Evolutionary conservation across 2,888 invertebrate species (phyloP).

Genomic region (Melangyna quadrimaculata): DNA sequence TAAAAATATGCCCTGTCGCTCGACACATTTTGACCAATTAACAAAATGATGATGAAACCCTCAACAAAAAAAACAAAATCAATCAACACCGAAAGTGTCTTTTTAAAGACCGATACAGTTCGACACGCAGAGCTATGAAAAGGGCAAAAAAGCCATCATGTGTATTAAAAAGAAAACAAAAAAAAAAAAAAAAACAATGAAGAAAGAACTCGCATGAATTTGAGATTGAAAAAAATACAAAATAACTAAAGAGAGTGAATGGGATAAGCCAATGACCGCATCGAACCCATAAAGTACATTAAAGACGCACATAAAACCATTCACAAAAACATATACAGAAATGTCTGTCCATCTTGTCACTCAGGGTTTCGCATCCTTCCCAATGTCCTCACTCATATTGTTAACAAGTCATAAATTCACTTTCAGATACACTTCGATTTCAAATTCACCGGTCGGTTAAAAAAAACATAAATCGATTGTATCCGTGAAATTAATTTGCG

Average conservation of each 20-base stretch:
- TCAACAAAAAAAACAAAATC: background rate
- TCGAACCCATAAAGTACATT: background rate
- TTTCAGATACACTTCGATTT: background rate
- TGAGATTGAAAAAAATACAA: background rate
- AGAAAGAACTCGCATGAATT: background rate
- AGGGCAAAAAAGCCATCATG: slow-evolving; percentile 22
- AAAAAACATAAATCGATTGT: slow-evolving; percentile 33
- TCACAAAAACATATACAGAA: background rate
- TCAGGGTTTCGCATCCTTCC: background rate
- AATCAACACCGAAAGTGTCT: background rate
- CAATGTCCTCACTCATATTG: background rate
- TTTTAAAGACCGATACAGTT: background rate
- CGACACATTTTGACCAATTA: slow-evolving; percentile 17
- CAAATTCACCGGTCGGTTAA: background rate
- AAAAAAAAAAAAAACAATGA: background rate
- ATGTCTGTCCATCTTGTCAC: slow-evolving; percentile 2
- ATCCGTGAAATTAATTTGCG: slow-evolving; percentile 66
- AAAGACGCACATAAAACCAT: background rate
- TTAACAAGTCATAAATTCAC: slow-evolving; percentile 15
- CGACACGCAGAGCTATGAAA: background rate
- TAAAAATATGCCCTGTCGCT: background rate
- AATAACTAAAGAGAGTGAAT: background rate
- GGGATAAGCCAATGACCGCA: slow-evolving; percentile 15
- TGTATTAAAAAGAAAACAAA: background rate
- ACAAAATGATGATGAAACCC: background rate